Conservation (phyloP, 2,797 vertebrate genomes). For the Florisuga fusca region DNA sequence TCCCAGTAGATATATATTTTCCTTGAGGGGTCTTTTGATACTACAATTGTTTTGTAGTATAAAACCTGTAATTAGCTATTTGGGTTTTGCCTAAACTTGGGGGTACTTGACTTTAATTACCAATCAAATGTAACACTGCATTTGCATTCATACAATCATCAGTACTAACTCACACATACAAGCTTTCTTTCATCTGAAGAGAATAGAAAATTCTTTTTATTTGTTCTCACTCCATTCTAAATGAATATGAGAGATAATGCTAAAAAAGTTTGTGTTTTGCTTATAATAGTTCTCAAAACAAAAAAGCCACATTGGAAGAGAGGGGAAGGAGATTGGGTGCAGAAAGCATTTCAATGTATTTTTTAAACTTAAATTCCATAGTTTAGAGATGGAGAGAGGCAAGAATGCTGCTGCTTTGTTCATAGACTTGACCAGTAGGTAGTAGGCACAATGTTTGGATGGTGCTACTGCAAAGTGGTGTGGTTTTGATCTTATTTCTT, state of each 20-base stretch:
- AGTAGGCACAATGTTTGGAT: neutral
- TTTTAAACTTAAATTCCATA: neutral
- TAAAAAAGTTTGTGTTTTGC: neutral
- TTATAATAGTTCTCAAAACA: neutral
- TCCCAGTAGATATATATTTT: neutral
- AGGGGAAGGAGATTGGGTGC: neutral
- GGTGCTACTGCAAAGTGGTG: rapidly evolving
- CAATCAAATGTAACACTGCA: constrained; percentile 26
- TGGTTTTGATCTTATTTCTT: neutral
- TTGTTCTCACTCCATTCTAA: constrained; percentile 3
- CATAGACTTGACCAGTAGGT: neutral
- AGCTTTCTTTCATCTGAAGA: constrained; percentile 40
- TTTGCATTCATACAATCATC: constrained; percentile 28
- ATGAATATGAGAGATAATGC: neutral
- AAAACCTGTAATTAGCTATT: constrained; percentile 57
- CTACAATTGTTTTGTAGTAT: constrained; percentile 29
- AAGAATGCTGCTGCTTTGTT: neutral
- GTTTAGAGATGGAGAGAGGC: neutral
- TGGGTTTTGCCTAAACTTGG: constrained; percentile 54
- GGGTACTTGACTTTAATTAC: constrained; percentile 50
- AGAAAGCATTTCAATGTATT: neutral
- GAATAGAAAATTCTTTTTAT: constrained; percentile 23
- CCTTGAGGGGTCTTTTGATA: constrained; percentile 13
- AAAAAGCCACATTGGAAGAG: neutral
- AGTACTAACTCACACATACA: constrained; percentile 3